Evolutionary conservation across 2,888 invertebrate species (phyloP).

Genomic region (Campoplex capitator): DNA sequence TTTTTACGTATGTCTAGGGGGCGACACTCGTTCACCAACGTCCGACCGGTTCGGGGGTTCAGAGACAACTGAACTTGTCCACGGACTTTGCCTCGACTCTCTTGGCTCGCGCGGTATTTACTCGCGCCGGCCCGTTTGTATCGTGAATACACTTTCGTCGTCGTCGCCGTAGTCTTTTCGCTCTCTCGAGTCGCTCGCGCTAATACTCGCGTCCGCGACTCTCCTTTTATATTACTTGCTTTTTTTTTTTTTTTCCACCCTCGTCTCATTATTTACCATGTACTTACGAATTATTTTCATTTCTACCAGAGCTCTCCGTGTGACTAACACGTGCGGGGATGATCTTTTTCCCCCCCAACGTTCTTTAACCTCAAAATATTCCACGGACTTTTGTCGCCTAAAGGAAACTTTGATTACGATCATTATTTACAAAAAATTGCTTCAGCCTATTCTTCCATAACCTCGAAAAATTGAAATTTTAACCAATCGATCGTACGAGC

Average conservation of each 20-base stretch:
- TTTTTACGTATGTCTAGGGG: slow-evolving; percentile 11
- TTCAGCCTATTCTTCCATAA: too few species aligned
- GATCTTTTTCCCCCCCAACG: neutral
- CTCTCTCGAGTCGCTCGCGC: slow-evolving; percentile 3
- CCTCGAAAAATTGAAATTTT: too few species aligned
- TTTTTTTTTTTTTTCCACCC: neutral
- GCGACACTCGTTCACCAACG: slow-evolving; percentile 72
- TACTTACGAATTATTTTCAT: neutral
- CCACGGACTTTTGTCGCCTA: neutral
- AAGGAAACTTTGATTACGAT: neutral
- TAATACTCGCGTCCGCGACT: slow-evolving; percentile 36
- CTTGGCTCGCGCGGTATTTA: slow-evolving; percentile 33
- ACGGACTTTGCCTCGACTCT: slow-evolving; percentile 79
- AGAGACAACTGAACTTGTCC: slow-evolving; percentile 82
- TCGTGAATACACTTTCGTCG: slow-evolving; percentile 6
- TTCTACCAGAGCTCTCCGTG: neutral
- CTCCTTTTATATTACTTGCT: slow-evolving; percentile 40
- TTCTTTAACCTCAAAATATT: neutral
- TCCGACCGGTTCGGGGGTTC: slow-evolving; percentile 83
- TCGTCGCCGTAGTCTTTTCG: slow-evolving; percentile 3
- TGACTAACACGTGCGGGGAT: neutral
- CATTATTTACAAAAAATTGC: neutral
- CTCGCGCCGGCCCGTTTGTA: slow-evolving; percentile 1
- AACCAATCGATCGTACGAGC: too few species aligned
- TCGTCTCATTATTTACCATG: neutral